phyloP scores from a whole-genome alignment of 2,797 vertebrate genomes.

The Mallotus villosus region DNA sequence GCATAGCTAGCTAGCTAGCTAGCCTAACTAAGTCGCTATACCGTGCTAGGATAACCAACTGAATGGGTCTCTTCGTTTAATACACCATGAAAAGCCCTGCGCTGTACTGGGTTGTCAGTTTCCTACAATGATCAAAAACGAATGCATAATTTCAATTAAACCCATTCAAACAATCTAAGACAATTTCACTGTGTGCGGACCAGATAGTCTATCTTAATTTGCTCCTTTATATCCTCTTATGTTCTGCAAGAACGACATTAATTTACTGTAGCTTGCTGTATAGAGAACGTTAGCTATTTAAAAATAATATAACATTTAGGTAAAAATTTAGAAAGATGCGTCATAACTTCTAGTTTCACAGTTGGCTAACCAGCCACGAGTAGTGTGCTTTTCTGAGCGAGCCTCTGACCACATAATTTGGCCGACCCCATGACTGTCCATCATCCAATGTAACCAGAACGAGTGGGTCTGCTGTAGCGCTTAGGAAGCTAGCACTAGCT shows the following conservation, averaged over 20 bases:
- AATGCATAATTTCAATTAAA: too few species aligned
- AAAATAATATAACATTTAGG: too few species aligned
- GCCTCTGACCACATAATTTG: neutral
- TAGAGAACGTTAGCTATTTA: too few species aligned
- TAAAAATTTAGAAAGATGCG: neutral
- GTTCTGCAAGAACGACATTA: too few species aligned
- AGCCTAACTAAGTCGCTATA: constrained; percentile 26
- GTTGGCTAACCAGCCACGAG: neutral
- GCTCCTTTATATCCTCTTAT: too few species aligned
- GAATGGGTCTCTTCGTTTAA: neutral
- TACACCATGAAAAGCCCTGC: neutral
- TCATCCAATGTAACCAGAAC: neutral
- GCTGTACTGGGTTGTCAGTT: neutral
- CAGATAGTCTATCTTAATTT: too few species aligned
- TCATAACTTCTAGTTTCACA: neutral
- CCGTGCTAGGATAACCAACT: neutral
- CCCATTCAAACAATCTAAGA: too few species aligned
- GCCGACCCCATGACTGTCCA: neutral
- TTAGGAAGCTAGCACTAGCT: neutral
- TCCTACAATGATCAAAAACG: neutral
- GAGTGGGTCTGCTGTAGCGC: neutral
- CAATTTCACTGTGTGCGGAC: too few species aligned
- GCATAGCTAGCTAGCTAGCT: constrained; percentile 37
- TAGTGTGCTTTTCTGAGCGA: neutral
- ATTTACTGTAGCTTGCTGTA: too few species aligned